Percentiles rank a stretch among this genome's conserved stretches.
phyloP scores from a whole-genome alignment of 1,140 invertebrate species.

The Leptonema lineaticorne region DNA sequence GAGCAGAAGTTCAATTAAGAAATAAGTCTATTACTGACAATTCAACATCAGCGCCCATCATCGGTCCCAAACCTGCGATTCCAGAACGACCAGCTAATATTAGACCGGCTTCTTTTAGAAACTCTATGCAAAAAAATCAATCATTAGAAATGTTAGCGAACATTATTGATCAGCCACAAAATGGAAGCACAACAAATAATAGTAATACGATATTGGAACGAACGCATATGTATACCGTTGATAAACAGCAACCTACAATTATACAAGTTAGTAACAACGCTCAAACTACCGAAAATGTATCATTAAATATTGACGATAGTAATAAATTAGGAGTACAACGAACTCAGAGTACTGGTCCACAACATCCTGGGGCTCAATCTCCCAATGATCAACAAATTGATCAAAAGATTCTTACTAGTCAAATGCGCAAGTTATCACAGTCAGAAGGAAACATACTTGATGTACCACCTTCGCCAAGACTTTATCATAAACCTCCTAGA shows the following conservation, averaged over 20 bases:
- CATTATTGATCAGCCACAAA: slow-evolving; percentile 19
- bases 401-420: slow-evolving; percentile 46
- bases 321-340: slow-evolving; percentile 47
- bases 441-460: slow-evolving; percentile 54
- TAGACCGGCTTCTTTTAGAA: slow-evolving; percentile 60
- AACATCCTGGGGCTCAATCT: slow-evolving; percentile 19
- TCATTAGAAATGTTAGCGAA: slow-evolving; percentile 42
- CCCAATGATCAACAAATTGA: slow-evolving; percentile 47
- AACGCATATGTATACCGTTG: slow-evolving; percentile 67
- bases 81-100: slow-evolving; percentile 70
- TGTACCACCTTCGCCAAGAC: slow-evolving; percentile 45
- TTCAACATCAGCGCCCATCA: neutral
- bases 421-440: slow-evolving; percentile 51
- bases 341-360: slow-evolving; percentile 51
- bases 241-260: slow-evolving; percentile 70
- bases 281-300: slow-evolving; percentile 26
- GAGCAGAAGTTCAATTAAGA: slow-evolving; percentile 47
- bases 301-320: slow-evolving; percentile 41
- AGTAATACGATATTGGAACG: slow-evolving; percentile 60
- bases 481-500: slow-evolving; percentile 44
- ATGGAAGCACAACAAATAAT: slow-evolving; percentile 26
- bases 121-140: slow-evolving; percentile 44
- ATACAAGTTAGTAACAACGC: slow-evolving; percentile 57
- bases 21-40: slow-evolving; percentile 20
- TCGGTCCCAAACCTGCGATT: slow-evolving; percentile 64